A percentile compares a stretch with the other conserved stretches of the same genome.
Evolutionary conservation across 1,140 invertebrate genomes (phyloP).

Genomic region (Anastatus disparis): DNA sequence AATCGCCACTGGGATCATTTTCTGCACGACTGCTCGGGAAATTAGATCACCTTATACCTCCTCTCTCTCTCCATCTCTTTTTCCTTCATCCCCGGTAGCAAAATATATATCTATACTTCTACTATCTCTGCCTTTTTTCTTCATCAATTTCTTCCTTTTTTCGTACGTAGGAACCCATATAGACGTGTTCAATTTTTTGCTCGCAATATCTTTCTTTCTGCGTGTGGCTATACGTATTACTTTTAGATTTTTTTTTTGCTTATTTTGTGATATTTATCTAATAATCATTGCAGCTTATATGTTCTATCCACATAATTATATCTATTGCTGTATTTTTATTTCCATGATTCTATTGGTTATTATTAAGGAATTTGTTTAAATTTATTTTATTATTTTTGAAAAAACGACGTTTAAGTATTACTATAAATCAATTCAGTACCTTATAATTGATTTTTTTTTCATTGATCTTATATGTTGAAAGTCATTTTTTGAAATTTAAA

Average conservation of each 20-base stretch:
- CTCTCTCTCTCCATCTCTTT: no score
- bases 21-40: conserved; percentile 67
- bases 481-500: no score
- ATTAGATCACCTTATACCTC: conserved; percentile 66
- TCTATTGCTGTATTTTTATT: background rate
- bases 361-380: conserved; percentile 4
- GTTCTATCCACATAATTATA: conserved; percentile 9
- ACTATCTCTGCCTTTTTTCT: background rate
- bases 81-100: conserved; percentile 64
- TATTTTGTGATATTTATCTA: conserved; percentile 20
- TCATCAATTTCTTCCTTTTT: conserved; percentile 32
- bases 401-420: background rate
- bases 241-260: background rate
- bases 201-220: conserved; percentile 1
- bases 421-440: no score
- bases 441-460: no score
- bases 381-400: background rate
- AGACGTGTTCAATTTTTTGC: background rate
- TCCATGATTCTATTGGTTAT: background rate
- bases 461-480: no score
- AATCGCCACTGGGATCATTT: conserved; percentile 66
- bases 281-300: conserved; percentile 2
- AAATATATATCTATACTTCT: no score
- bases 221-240: background rate
- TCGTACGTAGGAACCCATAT: background rate